Conservation (phyloP, 2,113 vertebrate species). For the Sus scrofa region T2T-Sscrofa CM000819.6:10091501-10092000, state of each 20-base stretch:
- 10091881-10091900: background rate
- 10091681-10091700: background rate
- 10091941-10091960: background rate
- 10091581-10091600: accelerated
- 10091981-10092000: background rate
- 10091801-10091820: background rate
- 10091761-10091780: background rate
- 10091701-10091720: background rate
- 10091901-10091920: background rate
- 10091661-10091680: accelerated
- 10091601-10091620: background rate
- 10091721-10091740: background rate
- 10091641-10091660: background rate
- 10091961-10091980: background rate
- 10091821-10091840: background rate
- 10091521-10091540: background rate
- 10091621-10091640: background rate
- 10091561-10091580: background rate
- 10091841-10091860: background rate
- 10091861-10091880: background rate
- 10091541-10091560: background rate
- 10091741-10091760: background rate
- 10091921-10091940: background rate
- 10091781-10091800: background rate
- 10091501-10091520: background rate